Percentiles rank a stretch among this genome's conserved stretches.
phyloP scores from a whole-genome alignment of 2,888 invertebrate species.

The Reticulitermes lucifugus region DNA sequence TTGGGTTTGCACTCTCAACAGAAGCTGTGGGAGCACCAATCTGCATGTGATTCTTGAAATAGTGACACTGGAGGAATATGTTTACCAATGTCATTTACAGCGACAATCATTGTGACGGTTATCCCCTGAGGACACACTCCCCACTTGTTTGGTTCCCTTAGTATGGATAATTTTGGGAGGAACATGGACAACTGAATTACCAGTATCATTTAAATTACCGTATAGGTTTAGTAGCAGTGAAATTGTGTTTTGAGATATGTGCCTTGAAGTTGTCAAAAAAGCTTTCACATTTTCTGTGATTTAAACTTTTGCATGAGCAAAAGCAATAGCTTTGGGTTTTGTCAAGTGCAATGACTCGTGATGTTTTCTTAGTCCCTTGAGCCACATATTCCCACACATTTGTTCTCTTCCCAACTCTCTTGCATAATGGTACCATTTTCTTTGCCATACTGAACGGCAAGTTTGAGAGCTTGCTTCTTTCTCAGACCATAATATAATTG shows the following conservation, averaged over 20 bases:
- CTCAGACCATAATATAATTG: too few relatives aligned
- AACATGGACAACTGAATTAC: slow-evolving; percentile 54
- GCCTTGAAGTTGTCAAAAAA: slow-evolving; percentile 10
- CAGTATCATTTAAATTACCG: slow-evolving; percentile 48
- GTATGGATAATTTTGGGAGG: slow-evolving; percentile 57
- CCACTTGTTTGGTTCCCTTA: slow-evolving; percentile 57
- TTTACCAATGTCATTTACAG: slow-evolving; percentile 55
- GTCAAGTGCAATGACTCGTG: not conserved
- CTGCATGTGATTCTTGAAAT: slow-evolving; percentile 55
- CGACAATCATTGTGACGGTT: slow-evolving; percentile 55
- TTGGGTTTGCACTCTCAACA: slow-evolving; percentile 52
- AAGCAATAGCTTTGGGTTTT: not conserved
- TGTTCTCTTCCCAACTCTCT: too few relatives aligned
- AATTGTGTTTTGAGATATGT: not conserved
- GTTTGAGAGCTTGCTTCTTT: too few relatives aligned
- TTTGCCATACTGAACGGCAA: too few relatives aligned
- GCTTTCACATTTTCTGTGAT: too few relatives aligned
- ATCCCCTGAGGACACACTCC: slow-evolving; percentile 51
- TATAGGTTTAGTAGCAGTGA: slow-evolving; percentile 44
- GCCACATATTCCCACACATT: too few relatives aligned
- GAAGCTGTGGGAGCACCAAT: slow-evolving; percentile 54
- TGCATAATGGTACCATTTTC: too few relatives aligned
- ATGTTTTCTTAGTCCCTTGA: too few relatives aligned
- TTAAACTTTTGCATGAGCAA: not conserved
- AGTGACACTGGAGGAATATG: slow-evolving; percentile 54